Conservation (phyloP, 2,113 vertebrate species). For the Grallaria varia region DNA sequence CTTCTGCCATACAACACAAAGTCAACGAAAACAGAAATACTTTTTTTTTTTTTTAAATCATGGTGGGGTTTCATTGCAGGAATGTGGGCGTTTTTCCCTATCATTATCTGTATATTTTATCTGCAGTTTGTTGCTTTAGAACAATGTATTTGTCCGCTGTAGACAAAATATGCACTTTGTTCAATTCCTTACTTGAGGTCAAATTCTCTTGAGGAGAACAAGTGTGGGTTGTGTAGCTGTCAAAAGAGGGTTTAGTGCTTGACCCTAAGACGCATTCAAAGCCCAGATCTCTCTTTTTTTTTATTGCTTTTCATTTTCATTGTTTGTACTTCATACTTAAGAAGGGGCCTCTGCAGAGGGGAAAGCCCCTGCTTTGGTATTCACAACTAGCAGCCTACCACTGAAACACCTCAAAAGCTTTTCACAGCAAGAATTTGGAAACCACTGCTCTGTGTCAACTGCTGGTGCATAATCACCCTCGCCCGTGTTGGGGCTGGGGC, state of each 20-base stretch:
- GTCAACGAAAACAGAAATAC: constrained; percentile 14
- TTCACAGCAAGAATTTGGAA: constrained; percentile 20
- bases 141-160: neutral
- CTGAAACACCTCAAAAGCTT: constrained; percentile 11
- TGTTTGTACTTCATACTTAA: constrained; percentile 73
- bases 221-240: constrained; percentile 79
- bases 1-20: constrained; percentile 32
- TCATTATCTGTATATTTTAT: neutral
- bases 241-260: constrained; percentile 77
- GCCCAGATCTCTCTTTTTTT: constrained; percentile 76
- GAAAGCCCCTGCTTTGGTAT: constrained; percentile 46
- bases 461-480: neutral
- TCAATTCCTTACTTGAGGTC: constrained; percentile 69
- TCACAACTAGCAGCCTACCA: constrained; percentile 47
- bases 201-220: constrained; percentile 80
- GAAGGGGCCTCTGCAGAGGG: constrained; percentile 41
- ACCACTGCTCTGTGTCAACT: neutral
- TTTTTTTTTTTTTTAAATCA: neutral
- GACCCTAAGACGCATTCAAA: constrained; percentile 76
- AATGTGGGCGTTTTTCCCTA: neutral
- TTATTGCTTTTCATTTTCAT: constrained; percentile 74
- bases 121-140: constrained; percentile 39
- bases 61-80: neutral
- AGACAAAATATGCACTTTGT: constrained; percentile 67
- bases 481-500: neutral